Percentiles rank a stretch among this genome's conserved stretches.
phyloP scores from a whole-genome alignment of 2,797 vertebrate genomes.

The Scleropages formosus region DNA sequence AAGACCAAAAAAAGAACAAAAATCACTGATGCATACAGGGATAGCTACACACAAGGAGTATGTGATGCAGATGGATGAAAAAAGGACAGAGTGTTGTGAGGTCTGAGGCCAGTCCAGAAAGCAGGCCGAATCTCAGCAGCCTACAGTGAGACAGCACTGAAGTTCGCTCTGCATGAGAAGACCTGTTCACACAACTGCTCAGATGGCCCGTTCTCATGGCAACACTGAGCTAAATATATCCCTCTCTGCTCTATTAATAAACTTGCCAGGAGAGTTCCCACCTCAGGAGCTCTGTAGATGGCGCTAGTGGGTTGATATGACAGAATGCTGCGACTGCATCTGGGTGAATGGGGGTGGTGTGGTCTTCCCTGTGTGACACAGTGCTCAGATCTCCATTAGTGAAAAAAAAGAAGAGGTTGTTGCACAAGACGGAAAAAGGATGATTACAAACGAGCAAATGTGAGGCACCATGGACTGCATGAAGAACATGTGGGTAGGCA shows the following conservation, averaged over 20 bases:
- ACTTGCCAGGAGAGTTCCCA: slow-evolving; percentile 35
- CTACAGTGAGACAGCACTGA: slow-evolving; percentile 46
- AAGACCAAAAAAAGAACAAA: not conserved
- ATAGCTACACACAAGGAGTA: not conserved
- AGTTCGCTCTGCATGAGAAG: slow-evolving; percentile 65
- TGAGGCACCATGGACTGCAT: too few relatives aligned
- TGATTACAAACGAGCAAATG: not conserved
- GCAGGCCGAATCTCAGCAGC: slow-evolving; percentile 43
- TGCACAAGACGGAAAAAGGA: slow-evolving; percentile 4
- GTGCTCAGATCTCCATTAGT: not conserved
- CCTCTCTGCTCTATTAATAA: slow-evolving; percentile 68
- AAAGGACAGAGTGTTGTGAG: slow-evolving; percentile 32
- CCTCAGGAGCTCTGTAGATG: slow-evolving; percentile 60
- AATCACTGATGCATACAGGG: not conserved
- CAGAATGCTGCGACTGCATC: not conserved
- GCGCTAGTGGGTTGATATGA: slow-evolving; percentile 55
- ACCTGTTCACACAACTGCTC: slow-evolving; percentile 63
- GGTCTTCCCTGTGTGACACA: not conserved
- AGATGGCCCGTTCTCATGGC: slow-evolving; percentile 76
- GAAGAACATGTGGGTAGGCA: too few relatives aligned
- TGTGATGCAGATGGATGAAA: not conserved
- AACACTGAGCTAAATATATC: slow-evolving; percentile 80
- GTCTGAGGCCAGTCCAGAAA: slow-evolving; percentile 18
- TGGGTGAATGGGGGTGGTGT: not conserved
- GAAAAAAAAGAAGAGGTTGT: slow-evolving; percentile 1